phyloP scores from a whole-genome alignment of 2,888 invertebrate species.

The Nesidiocoris tenuis region DNA sequence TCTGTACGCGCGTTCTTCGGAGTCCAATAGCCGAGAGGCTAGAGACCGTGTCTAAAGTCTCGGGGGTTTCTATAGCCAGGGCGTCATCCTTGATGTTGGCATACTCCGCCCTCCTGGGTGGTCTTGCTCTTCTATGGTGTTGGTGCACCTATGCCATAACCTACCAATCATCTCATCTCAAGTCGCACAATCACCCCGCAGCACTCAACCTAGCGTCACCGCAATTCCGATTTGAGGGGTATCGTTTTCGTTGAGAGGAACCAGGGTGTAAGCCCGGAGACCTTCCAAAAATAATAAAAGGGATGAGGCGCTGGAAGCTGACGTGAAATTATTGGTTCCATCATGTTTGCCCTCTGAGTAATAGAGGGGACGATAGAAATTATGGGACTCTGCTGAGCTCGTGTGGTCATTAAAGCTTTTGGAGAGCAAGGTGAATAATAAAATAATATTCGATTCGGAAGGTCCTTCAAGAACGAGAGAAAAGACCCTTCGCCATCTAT shows the following conservation, averaged over 20 bases:
- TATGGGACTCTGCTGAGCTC: too few relatives aligned
- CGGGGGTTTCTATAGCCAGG: neutral
- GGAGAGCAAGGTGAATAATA: too few relatives aligned
- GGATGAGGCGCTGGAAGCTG: neutral
- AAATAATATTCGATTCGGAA: too few relatives aligned
- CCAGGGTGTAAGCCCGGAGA: neutral
- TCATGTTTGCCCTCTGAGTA: neutral
- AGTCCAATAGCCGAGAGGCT: neutral
- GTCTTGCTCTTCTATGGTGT: neutral
- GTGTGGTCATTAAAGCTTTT: too few relatives aligned
- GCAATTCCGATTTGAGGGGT: neutral
- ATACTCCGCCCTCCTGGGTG: neutral
- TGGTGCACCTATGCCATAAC: neutral
- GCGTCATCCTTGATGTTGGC: neutral
- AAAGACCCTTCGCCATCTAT: too few relatives aligned
- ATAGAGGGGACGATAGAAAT: neutral
- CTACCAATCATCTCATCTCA: neutral
- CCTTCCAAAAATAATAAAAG: neutral
- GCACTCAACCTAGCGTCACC: neutral
- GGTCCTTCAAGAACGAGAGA: too few relatives aligned
- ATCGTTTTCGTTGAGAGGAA: neutral
- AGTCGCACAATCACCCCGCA: neutral
- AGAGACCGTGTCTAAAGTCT: neutral
- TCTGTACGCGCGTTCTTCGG: neutral
- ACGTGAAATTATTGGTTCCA: neutral